Conservation (phyloP, 2,113 vertebrate species). For the Paradoxurus hermaphroditus region DNA sequence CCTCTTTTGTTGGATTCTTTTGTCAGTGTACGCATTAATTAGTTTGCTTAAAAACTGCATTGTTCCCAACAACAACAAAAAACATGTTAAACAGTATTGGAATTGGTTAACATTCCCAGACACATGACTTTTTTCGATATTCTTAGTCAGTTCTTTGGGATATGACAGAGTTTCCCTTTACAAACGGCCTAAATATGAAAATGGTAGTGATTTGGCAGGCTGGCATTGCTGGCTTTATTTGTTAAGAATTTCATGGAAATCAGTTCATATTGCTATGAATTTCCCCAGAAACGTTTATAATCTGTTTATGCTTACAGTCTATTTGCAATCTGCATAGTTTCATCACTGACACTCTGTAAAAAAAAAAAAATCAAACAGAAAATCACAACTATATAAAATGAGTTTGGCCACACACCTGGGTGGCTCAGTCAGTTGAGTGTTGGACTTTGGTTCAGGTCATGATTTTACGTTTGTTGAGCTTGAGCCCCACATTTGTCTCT, state of each 20-base stretch:
- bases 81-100: conserved; percentile 61
- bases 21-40: conserved; percentile 78
- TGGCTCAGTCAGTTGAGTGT: no score
- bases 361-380: neutral
- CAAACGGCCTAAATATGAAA: neutral
- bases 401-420: neutral
- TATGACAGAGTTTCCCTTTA: neutral
- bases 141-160: neutral
- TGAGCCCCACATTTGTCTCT: no score
- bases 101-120: conserved; percentile 65
- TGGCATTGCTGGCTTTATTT: neutral
- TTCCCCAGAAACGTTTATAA: neutral
- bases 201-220: neutral
- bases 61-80: conserved; percentile 76
- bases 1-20: conserved; percentile 80
- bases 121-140: conserved; percentile 45
- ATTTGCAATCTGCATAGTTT: neutral
- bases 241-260: neutral
- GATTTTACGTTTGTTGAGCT: no score
- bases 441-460: no score
- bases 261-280: neutral
- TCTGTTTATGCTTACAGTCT: neutral
- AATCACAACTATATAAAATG: neutral
- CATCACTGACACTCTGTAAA: neutral
- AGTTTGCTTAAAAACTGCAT: conserved; percentile 78